These are phyloP conservation scores for Yponomeuta plumbellus DNA, from an alignment of 2,888 invertebrate genomes.

Conservation along the genomic window DNA sequence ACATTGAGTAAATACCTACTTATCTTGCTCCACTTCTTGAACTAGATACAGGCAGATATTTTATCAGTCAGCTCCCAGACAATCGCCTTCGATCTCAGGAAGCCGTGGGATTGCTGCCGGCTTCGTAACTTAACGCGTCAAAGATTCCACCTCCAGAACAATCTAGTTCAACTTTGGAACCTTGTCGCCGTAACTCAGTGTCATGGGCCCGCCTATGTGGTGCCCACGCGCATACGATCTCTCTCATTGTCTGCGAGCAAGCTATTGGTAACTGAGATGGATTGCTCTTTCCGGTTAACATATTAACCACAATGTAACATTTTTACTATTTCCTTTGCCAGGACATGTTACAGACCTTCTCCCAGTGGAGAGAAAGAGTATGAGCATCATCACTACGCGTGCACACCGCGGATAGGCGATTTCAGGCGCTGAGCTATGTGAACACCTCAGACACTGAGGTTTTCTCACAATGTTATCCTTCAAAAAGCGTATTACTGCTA, in stretches of 20 bases:
- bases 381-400: too few relatives aligned
- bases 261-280: constrained; percentile 28
- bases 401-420: too few relatives aligned
- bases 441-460: too few relatives aligned
- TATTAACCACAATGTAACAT: not conserved
- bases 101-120: constrained; percentile 24
- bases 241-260: constrained; percentile 51
- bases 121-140: constrained; percentile 23
- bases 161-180: constrained; percentile 35
- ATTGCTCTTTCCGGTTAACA: constrained; percentile 21
- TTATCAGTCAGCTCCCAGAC: constrained; percentile 9
- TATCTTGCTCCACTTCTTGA: not conserved
- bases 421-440: too few relatives aligned
- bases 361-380: too few relatives aligned
- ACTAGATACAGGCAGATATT: not conserved
- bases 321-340: not conserved
- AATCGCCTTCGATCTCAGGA: constrained; percentile 13
- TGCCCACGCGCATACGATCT: constrained; percentile 57
- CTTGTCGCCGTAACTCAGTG: constrained; percentile 30
- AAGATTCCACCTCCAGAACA: constrained; percentile 34
- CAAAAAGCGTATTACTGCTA: too few relatives aligned
- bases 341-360: too few relatives aligned
- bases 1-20: not conserved
- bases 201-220: constrained; percentile 25
- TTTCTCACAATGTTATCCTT: too few relatives aligned